These are phyloP conservation scores for Neomicropteryx cornuta DNA, from an alignment of 1,140 invertebrate genomes.

Conservation along the genomic window DNA sequence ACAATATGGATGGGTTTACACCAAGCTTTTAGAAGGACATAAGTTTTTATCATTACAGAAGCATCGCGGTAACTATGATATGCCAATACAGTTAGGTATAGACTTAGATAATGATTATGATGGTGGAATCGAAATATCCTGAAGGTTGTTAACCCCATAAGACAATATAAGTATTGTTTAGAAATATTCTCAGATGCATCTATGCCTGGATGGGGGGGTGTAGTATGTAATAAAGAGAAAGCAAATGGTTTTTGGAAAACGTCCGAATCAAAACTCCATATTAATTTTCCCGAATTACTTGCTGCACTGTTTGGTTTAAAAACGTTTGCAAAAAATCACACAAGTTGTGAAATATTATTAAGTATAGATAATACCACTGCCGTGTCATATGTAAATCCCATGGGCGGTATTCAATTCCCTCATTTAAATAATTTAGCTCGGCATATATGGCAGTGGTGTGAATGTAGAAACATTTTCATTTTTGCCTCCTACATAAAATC, in stretches of 20 bases:
- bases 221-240: conserved; percentile 9
- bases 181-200: conserved; percentile 24
- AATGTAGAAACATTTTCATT: conserved; percentile 8
- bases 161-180: too few relatives aligned
- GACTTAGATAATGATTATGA: too few relatives aligned
- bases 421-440: conserved; percentile 11
- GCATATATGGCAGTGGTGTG: conserved; percentile 14
- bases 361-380: conserved; percentile 17
- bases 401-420: too few relatives aligned
- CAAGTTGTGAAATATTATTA: conserved; percentile 10
- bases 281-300: conserved; percentile 18
- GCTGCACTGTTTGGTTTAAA: conserved; percentile 16
- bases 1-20: too few relatives aligned
- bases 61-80: too few relatives aligned
- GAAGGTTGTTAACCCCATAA: too few relatives aligned
- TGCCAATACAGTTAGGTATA: too few relatives aligned
- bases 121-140: too few relatives aligned
- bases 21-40: too few relatives aligned
- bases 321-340: conserved; percentile 13
- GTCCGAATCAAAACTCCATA: conserved; percentile 12
- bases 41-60: too few relatives aligned
- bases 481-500: conserved; percentile 6
- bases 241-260: conserved; percentile 16
- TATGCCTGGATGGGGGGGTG: conserved; percentile 19
- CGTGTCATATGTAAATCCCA: conserved; percentile 30